Evolutionary conservation across 2,888 invertebrate genomes (phyloP).

Genomic region (Brachylomia viminalis): DNA sequence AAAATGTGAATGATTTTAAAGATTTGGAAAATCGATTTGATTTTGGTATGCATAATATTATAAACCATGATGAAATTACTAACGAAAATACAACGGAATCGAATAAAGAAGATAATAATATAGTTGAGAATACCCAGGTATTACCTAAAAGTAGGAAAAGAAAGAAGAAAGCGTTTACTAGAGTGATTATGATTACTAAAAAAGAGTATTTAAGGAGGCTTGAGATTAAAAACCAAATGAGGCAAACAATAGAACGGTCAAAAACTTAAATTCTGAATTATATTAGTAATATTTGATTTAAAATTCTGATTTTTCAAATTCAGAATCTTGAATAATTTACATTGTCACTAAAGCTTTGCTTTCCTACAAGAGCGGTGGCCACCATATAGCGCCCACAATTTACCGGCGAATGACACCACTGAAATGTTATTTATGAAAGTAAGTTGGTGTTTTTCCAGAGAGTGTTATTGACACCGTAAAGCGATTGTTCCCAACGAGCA

Average conservation of each 20-base stretch:
- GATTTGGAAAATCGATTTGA: conserved; percentile 75
- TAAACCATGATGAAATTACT: neutral
- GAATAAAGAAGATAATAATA: neutral
- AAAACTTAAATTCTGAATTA: neutral
- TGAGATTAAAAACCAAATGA: conserved; percentile 65
- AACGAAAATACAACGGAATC: neutral
- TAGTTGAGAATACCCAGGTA: neutral
- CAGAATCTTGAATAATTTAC: neutral
- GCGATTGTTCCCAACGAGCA: too few relatives aligned
- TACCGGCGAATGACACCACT: too few relatives aligned
- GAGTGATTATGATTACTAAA: conserved; percentile 71
- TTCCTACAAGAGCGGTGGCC: too few relatives aligned
- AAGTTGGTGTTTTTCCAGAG: too few relatives aligned
- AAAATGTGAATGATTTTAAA: conserved; percentile 79
- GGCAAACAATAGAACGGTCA: conserved; percentile 27
- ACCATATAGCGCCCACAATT: too few relatives aligned
- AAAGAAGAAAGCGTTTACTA: conserved; percentile 43
- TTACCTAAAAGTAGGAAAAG: neutral
- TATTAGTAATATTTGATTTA: neutral
- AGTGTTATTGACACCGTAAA: too few relatives aligned
- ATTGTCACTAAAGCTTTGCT: neutral
- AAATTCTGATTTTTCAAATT: neutral
- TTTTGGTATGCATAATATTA: conserved; percentile 76
- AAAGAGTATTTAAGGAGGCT: conserved; percentile 72
- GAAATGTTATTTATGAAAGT: too few relatives aligned